Evolutionary conservation across 64 coral and sea anemone genomes (phyloP).

Genomic region (Actinia equina): DNA sequence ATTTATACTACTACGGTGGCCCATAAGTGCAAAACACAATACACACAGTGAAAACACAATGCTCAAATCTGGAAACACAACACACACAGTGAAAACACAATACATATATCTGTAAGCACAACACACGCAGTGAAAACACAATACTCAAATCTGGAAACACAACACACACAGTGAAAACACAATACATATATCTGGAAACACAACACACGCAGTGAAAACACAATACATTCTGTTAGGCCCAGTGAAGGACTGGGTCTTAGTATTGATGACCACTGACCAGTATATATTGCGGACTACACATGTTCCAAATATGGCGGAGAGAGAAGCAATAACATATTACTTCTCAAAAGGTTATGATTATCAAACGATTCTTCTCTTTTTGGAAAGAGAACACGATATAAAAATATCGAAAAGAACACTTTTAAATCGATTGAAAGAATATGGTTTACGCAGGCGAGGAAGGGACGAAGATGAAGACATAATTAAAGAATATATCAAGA

Average conservation of each 20-base stretch:
- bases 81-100: too few species aligned
- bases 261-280: slow-evolving; percentile 12
- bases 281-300: neutral
- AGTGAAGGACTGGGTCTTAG: slow-evolving; percentile 7
- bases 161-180: too few species aligned
- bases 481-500: neutral
- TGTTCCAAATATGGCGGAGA: neutral
- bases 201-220: too few species aligned
- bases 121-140: too few species aligned
- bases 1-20: too few species aligned
- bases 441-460: slow-evolving; percentile 10
- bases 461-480: slow-evolving; percentile 12
- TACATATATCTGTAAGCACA: too few species aligned
- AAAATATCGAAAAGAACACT: slow-evolving; percentile 34
- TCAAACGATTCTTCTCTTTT: neutral
- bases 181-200: too few species aligned
- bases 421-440: neutral
- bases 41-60: too few species aligned
- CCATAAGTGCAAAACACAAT: too few species aligned
- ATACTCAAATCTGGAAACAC: too few species aligned
- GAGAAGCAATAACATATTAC: neutral
- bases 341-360: neutral
- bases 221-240: too few species aligned
- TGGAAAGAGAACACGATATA: slow-evolving; percentile 33
- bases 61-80: too few species aligned